phyloP scores from a whole-genome alignment of 1,140 invertebrate species.

The Stratiolaelaps scimitus region DNA sequence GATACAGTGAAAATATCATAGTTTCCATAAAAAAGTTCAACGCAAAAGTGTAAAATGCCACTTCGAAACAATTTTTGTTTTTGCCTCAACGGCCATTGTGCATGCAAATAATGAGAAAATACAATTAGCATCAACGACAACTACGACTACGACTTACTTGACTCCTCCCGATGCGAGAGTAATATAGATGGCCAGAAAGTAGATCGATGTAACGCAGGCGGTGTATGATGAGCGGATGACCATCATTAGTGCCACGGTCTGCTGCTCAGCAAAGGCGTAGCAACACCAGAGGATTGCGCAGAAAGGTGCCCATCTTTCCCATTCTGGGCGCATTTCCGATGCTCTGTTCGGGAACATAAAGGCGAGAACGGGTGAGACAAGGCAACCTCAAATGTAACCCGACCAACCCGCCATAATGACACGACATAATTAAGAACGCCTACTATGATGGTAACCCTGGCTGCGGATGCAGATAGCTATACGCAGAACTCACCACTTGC shows the following conservation, averaged over 20 bases:
- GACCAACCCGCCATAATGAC: background rate
- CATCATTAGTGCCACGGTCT: slow-evolving; percentile 65
- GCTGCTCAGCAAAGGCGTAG: slow-evolving; percentile 61
- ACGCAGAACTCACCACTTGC: too few relatives aligned
- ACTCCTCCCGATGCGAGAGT: slow-evolving; percentile 63
- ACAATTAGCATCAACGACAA: too few relatives aligned
- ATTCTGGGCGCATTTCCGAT: slow-evolving; percentile 32
- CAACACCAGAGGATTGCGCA: slow-evolving; percentile 48
- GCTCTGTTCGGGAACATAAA: slow-evolving; percentile 28
- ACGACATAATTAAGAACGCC: too few relatives aligned
- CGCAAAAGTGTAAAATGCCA: too few relatives aligned
- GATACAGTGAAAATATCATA: too few relatives aligned
- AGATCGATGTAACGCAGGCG: slow-evolving; percentile 59
- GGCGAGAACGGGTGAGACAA: background rate
- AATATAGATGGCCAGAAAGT: slow-evolving; percentile 57
- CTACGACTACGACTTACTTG: slow-evolving; percentile 47
- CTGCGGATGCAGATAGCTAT: too few relatives aligned
- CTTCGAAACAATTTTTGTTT: too few relatives aligned
- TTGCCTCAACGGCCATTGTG: too few relatives aligned
- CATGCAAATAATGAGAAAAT: too few relatives aligned
- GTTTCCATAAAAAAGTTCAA: too few relatives aligned
- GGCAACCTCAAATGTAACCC: background rate
- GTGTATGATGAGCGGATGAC: slow-evolving; percentile 60
- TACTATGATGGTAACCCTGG: too few relatives aligned
- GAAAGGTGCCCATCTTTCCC: slow-evolving; percentile 41